Evolutionary conservation across 2,113 vertebrate genomes (phyloP), one percentile per base, ranked within the genome.

Genomic region (Crypturellus undulatus): DNA sequence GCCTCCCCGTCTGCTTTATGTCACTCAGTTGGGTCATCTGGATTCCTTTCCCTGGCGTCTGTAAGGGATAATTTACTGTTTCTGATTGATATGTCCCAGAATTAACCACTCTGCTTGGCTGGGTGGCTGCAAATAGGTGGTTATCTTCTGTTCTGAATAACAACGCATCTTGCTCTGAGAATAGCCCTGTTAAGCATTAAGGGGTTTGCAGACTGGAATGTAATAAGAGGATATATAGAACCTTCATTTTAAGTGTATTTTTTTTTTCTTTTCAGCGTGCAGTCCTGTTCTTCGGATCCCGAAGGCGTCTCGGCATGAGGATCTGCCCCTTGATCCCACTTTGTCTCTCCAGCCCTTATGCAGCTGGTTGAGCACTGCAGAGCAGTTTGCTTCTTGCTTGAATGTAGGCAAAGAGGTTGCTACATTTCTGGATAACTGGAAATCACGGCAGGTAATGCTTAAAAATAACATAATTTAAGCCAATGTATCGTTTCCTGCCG

Each of bases 391-490:
- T 25, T 63, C 0, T 1, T 32, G 36, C 67, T 88, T 36, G 51
- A 60, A 52, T 0, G 2, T 45, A 25, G 11, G 51, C 17, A 28
- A 34, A n/a, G 28, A 36, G 9, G 32, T 52, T 4, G 32, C 38
- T 70, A 56, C 59, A 28, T 45, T 92, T 67, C 65, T 69, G 69
- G 59, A 17, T 51, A 16, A 3, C 10, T 65, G 62, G 22, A 64
- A 94, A 72, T 72, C 6, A 15, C 49, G 20, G 28, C 47, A 58
- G n/a, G 65, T 80, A 63, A 18, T 69, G 60, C 34, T 90, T 72
- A 73, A 85, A 90, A 96, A 84, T 25, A 91, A 19, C 47, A 49
- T 49, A 38, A 59, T 90, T 91, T 20, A 49, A 67, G 58, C 62
- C 68, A 34, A 42, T 40, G 77, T 52, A 24, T 91, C 4, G n/a